Percentiles rank a stretch among this genome's conserved stretches.
phyloP scores from a whole-genome alignment of 2,113 vertebrate species.

The Callocephalon fimbriatum region DNA sequence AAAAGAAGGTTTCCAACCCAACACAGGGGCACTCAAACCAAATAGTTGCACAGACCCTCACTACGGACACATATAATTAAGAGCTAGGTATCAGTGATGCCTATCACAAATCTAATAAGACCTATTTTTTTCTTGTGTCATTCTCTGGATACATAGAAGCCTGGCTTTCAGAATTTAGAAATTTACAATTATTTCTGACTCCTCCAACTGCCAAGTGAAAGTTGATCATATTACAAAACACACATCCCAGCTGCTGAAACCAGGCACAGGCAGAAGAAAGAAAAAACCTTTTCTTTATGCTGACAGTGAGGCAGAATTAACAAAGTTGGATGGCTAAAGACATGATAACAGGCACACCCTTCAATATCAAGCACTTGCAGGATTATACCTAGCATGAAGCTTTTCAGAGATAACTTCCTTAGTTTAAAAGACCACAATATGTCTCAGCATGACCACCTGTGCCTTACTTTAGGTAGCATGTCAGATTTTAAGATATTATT shows the following conservation, averaged over 20 bases:
- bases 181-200: neutral
- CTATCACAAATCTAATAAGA: neutral
- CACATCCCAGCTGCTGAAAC: neutral
- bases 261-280: accelerated
- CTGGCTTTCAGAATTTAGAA: neutral
- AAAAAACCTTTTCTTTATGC: neutral
- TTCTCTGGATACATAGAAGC: accelerated
- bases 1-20: neutral
- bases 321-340: neutral
- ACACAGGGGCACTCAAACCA: neutral
- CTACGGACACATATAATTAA: accelerated
- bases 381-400: neutral
- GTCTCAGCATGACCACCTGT: neutral
- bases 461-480: neutral
- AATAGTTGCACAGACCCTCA: neutral
- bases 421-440: neutral
- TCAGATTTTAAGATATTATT: too few species aligned
- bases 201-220: neutral
- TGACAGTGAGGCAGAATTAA: neutral
- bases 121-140: neutral
- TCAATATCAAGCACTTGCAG: neutral
- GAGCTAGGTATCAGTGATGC: accelerated
- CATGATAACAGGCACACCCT: neutral
- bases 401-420: neutral
- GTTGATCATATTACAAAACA: neutral